phyloP scores from a whole-genome alignment of 2,888 invertebrate genomes.

The Xylota sylvarum region DNA sequence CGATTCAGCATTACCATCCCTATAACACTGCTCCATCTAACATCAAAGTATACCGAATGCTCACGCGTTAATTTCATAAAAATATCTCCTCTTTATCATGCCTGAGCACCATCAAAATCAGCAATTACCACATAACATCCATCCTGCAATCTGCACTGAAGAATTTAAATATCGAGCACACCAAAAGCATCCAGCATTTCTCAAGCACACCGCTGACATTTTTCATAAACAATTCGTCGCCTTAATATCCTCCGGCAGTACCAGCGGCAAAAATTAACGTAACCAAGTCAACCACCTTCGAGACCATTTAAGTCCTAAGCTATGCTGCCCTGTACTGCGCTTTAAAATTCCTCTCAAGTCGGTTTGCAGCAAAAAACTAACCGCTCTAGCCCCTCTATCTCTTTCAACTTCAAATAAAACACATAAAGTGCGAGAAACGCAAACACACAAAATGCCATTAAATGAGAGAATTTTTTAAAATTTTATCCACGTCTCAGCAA shows the following conservation, averaged over 20 bases:
- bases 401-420: constrained; percentile 57
- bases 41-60: constrained; percentile 51
- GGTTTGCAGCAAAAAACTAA: constrained; percentile 14
- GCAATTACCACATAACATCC: constrained; percentile 47
- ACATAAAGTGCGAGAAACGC: constrained; percentile 74
- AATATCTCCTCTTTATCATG: constrained; percentile 31
- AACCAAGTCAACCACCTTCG: constrained; percentile 69
- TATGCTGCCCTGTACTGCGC: constrained; percentile 67
- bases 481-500: constrained; percentile 64
- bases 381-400: constrained; percentile 5
- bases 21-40: too few species aligned
- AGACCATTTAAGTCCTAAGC: constrained; percentile 62
- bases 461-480: constrained; percentile 63
- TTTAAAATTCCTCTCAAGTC: constrained; percentile 69
- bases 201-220: constrained; percentile 49
- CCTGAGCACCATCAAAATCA: constrained; percentile 32
- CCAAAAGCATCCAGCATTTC: constrained; percentile 38
- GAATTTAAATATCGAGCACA: constrained; percentile 72
- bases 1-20: too few species aligned
- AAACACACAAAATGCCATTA: constrained; percentile 75
- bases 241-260: constrained; percentile 40
- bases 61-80: constrained; percentile 41
- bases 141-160: constrained; percentile 40
- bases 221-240: constrained; percentile 65
- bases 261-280: constrained; percentile 30